Evolutionary conservation across 2,888 invertebrate genomes (phyloP).

Genomic region (Lingula anatina): DNA sequence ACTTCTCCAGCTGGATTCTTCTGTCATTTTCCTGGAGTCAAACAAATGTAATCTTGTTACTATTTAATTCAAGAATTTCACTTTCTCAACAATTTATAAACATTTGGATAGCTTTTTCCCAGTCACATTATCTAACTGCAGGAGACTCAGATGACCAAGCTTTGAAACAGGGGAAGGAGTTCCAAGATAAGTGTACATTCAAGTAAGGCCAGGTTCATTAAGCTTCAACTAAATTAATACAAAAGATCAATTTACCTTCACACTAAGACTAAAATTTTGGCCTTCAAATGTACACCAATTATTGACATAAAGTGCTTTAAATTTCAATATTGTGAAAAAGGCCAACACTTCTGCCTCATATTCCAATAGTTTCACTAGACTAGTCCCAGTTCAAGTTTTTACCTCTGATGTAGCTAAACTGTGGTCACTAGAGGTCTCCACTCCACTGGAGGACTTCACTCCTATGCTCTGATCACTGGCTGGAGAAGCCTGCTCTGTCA

Average conservation of each 20-base stretch:
- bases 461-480: too few relatives aligned
- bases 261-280: too few relatives aligned
- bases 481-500: too few relatives aligned
- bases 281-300: too few relatives aligned
- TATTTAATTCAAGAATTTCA: background rate
- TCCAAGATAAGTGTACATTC: too few relatives aligned
- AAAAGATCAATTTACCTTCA: too few relatives aligned
- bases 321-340: background rate
- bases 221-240: too few relatives aligned
- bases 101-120: too few relatives aligned
- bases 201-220: too few relatives aligned
- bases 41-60: background rate
- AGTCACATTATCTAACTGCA: too few relatives aligned
- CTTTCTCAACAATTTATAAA: slow-evolving; percentile 1
- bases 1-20: slow-evolving; percentile 26
- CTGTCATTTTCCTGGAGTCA: slow-evolving; percentile 30
- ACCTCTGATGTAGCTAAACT: slow-evolving; percentile 23
- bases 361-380: background rate
- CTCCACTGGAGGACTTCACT: slow-evolving; percentile 24
- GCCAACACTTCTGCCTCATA: background rate
- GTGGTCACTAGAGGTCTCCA: slow-evolving; percentile 26
- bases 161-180: too few relatives aligned
- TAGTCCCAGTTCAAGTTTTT: slow-evolving; percentile 5
- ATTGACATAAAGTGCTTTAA: background rate
- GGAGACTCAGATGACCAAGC: too few relatives aligned